phyloP scores from a whole-genome alignment of 1,140 invertebrate genomes.

The Thalassaphorura encarpata region DNA sequence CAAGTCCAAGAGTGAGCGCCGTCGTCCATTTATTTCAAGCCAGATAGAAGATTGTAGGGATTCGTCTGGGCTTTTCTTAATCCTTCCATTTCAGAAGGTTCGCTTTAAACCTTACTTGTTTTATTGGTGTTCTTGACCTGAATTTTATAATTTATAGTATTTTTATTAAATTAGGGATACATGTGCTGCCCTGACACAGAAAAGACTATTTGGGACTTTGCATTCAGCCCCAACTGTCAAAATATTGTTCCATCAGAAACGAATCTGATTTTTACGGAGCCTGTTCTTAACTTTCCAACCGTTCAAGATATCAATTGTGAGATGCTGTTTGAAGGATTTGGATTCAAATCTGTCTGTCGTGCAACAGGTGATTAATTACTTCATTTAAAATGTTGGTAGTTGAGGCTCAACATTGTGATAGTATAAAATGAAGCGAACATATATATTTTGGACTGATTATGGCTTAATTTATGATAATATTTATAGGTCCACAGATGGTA shows the following conservation, averaged over 20 bases:
- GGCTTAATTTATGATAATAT: too few species aligned
- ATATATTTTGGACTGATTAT: too few species aligned
- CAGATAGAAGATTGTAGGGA: conserved; percentile 94
- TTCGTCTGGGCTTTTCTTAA: conserved; percentile 85
- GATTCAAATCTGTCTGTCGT: conserved; percentile 70
- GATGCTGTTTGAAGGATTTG: conserved; percentile 96
- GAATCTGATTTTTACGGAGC: conserved; percentile 84
- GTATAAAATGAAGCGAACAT: too few species aligned
- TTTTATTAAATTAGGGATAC: conserved; percentile 55
- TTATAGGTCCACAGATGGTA: conserved; percentile 44
- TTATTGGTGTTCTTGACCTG: neutral
- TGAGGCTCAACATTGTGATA: too few species aligned
- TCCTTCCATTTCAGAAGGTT: conserved; percentile 84
- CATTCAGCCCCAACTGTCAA: conserved; percentile 81
- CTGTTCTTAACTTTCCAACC: conserved; percentile 84
- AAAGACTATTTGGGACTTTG: conserved; percentile 92
- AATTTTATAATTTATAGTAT: conserved; percentile 16
- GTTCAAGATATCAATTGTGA: conserved; percentile 89
- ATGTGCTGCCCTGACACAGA: conserved; percentile 91
- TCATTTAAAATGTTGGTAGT: conserved; percentile 46
- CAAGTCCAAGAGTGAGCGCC: conserved; percentile 92
- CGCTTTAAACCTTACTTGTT: neutral
- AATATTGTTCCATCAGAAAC: conserved; percentile 64
- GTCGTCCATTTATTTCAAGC: conserved; percentile 84
- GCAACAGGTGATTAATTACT: conserved; percentile 56